Percentiles rank a stretch among this genome's conserved stretches.
Evolutionary conservation across 2,797 vertebrate species (phyloP).

Genomic region (Catamblyrhynchus diadema): DNA sequence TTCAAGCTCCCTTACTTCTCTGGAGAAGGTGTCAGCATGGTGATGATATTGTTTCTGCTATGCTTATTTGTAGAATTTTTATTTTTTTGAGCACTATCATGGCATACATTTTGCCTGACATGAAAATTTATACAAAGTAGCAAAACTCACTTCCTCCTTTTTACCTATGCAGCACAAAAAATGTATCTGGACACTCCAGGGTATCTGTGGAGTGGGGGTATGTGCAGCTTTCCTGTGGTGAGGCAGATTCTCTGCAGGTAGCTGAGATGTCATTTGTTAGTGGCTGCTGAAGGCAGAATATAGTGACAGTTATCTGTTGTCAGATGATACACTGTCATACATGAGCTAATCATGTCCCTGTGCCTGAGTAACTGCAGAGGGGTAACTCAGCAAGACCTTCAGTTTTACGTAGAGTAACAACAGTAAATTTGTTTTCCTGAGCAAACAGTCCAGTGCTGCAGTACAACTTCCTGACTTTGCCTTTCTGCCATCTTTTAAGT

Average conservation of each 20-base stretch:
- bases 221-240: not conserved
- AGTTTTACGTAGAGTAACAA: not conserved
- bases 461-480: not conserved
- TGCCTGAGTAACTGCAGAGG: not conserved
- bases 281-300: not conserved
- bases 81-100: not conserved
- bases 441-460: not conserved
- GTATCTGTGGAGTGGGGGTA: not conserved
- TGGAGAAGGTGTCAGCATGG: not conserved
- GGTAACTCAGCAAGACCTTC: conserved; percentile 12
- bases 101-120: not conserved
- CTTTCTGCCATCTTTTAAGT: conserved; percentile 6
- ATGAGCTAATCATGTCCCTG: not conserved
- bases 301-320: not conserved
- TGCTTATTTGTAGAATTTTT: not conserved
- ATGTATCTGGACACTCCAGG: not conserved
- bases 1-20: not conserved
- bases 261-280: not conserved
- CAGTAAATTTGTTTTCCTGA: not conserved
- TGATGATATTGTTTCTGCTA: not conserved
- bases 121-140: not conserved
- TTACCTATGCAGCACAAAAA: not conserved
- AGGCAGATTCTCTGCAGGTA: not conserved
- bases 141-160: not conserved
- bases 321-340: not conserved